phyloP scores from a whole-genome alignment of 2,888 invertebrate genomes.

The Resseliella maxima region DNA sequence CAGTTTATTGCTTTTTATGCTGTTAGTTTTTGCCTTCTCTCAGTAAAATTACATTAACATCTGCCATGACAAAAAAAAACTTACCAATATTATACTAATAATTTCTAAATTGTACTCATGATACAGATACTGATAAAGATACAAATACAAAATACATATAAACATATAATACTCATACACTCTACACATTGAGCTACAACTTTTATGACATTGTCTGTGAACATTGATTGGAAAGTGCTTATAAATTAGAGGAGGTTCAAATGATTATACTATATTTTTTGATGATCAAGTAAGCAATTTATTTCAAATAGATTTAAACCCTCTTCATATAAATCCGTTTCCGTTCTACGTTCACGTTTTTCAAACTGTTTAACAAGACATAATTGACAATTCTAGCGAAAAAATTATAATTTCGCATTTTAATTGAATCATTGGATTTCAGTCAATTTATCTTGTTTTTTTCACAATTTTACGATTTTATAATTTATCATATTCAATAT shows the following conservation, averaged over 20 bases:
- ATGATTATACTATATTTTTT: not conserved
- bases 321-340: too few species aligned
- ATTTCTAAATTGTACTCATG: too few species aligned
- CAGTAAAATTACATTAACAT: not conserved
- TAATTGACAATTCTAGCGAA: not conserved
- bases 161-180: slow-evolving; percentile 12
- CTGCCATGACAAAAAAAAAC: slow-evolving; percentile 26
- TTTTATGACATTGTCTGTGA: slow-evolving; percentile 22
- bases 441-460: not conserved
- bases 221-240: too few species aligned
- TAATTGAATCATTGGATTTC: not conserved
- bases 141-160: too few species aligned
- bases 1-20: not conserved
- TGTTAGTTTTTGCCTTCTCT: not conserved
- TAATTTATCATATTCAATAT: too few species aligned
- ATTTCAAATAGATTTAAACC: too few species aligned
- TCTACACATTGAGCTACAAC: not conserved
- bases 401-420: not conserved
- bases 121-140: too few species aligned
- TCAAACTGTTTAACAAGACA: not conserved
- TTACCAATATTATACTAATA: too few species aligned
- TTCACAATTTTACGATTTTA: too few species aligned
- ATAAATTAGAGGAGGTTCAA: not conserved
- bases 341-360: not conserved
- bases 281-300: too few species aligned